Conservation (phyloP, 30 jellyfish, hydroid and myxozoan species). For the Hydra vulgaris region DNA sequence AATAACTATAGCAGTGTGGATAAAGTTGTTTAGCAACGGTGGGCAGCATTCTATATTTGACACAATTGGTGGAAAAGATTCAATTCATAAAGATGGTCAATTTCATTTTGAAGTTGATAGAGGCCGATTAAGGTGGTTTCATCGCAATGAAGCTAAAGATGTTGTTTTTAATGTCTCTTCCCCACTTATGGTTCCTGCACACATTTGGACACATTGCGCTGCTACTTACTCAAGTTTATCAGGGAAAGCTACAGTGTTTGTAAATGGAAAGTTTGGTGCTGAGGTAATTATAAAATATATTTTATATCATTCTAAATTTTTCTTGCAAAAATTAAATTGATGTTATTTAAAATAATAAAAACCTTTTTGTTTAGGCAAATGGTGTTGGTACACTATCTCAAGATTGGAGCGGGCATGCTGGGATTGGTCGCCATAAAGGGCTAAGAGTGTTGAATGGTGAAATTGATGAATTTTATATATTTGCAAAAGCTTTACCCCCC, state of each 20-base stretch:
- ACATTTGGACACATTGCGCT: constrained; percentile 97
- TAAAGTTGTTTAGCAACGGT: constrained; percentile 86
- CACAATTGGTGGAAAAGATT: constrained; percentile 88
- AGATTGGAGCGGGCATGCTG: constrained; percentile 97
- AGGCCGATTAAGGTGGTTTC: constrained; percentile 93
- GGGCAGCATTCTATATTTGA: constrained; percentile 95
- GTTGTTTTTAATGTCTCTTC: constrained; percentile 71
- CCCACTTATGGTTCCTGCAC: constrained; percentile 95
- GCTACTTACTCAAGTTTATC: constrained; percentile 70
- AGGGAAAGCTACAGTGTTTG: constrained; percentile 78
- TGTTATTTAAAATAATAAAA: too few relatives aligned
- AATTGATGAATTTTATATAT: constrained; percentile 85
- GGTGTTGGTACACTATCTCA: constrained; percentile 84
- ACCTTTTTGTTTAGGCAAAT: constrained; percentile 25
- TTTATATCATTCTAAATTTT: too few relatives aligned
- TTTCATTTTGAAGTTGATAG: constrained; percentile 91
- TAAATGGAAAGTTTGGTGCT: constrained; percentile 85
- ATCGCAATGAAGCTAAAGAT: constrained; percentile 76
- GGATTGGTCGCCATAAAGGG: constrained; percentile 76
- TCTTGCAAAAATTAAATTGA: too few relatives aligned
- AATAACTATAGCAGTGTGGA: constrained; percentile 85
- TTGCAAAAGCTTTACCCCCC: constrained; percentile 69
- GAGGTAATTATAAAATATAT: constrained; percentile 13
- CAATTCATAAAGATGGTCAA: constrained; percentile 76
- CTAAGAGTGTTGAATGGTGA: constrained; percentile 80